Evolutionary conservation across 35 echinoderm and acorn worm species (phyloP), one percentile per base, ranked within the genome.

Genomic region (Acanthaster planci): DNA sequence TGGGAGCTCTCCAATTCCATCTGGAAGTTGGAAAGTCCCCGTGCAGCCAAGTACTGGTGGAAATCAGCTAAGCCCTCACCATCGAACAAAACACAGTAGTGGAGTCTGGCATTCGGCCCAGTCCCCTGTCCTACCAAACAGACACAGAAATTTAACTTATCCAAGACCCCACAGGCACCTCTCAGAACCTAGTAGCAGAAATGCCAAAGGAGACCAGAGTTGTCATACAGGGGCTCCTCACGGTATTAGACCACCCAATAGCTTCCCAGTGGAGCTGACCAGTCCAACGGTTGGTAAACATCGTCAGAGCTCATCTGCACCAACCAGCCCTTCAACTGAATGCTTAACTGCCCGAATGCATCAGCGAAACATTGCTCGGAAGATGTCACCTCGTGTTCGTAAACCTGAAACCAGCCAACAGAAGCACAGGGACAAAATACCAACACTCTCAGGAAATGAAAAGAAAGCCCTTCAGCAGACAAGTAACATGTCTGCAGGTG

Each of bases 111-210:
- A 36, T 3, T 35, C n/a, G 34, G 18, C 64, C 30, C 26, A 26
- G 3, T 12, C 29, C 1, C 26, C 64, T 72, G 14, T 7, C 23
- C 30, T 26, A 27, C 64, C 64, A 72, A 72, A 9, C 10, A 72
- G 23, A 29, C 64, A 72, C 30, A 19, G 64, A 29, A 36, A 36
- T 29, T 14, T 72, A 26, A 31, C 64, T 29, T 72, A 27, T 34
- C 64, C 64, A 26, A 72, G 34, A 72, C 64, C 64, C 9, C 64
- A 72, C 64, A 72, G 64, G 34, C 64, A 72, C 34, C 64, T 72
- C 64, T 72, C 64, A 31, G 64, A 72, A 72, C 64, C 64, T 6
- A 72, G 15, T 26, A 72, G 29, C 23, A 72, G 57, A 22, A 21
- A 12, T 26, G 14, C 64, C n/a, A 72, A 72, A 34, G 34, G 64